Evolutionary conservation across 2,113 vertebrate species (phyloP), one percentile per base, ranked within the genome.

Genomic region (Varanus salvator): DNA sequence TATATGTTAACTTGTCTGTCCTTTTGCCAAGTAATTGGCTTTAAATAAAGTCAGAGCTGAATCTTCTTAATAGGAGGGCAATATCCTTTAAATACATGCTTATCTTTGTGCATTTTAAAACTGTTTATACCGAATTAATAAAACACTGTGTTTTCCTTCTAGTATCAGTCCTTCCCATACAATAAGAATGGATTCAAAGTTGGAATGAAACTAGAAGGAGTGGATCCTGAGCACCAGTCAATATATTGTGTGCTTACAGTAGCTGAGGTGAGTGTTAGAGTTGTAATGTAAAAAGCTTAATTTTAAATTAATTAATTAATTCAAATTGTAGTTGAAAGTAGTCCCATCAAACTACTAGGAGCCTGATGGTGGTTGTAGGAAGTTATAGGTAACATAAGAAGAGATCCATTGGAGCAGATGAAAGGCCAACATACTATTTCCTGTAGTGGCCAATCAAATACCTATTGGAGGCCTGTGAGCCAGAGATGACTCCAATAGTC

Each of bases 151-250:
- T 94, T 95, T 95, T 95, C 15, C 3, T 94, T 96, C 29, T 94
- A 99, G 99, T 98, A 98, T 92, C 99, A 99, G 38, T 98, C 98
- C 0, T 98, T 99, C 89, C 99, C 99, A 3, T 99, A 99, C 91
- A 99, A 98, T 94, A 98, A 99, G 93, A 99, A 99, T 6, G 97
- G 98, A 69, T 99, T 99, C 95, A 99, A 98, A 95, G 98, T 98
- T 54, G 99, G 99, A 90, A 99, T 99, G 98, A 99, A 99, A 93
- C 95, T 99, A 90, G 99, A 99, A 95, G 99, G 99, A 0, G 97
- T 99, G 90, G 99, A 99, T 94, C 99, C 99, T 0, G 98, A 98
- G 80, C 99, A 99, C 88, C 98, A 99, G 23, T 98, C 99, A 0
- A 97, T 99, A 68, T 99, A 99, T 94, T 99, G 99, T 71, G 98